Evolutionary conservation across 2,797 vertebrate species (phyloP), one percentile per base, ranked within the genome.

Genomic region (Microhierax caerulescens): DNA sequence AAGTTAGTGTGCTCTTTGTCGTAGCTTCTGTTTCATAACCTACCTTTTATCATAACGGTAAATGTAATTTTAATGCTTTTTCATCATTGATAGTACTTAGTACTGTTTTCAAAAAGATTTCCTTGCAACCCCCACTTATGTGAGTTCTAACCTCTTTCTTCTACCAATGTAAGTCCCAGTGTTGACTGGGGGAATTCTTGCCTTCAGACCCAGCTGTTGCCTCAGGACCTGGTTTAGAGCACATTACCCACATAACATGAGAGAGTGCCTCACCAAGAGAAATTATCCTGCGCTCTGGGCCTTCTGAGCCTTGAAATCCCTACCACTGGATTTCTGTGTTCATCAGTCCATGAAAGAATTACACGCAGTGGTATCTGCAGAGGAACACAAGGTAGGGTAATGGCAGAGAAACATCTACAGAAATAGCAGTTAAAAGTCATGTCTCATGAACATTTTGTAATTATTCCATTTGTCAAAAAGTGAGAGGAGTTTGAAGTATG

Each of bases 261-360:
- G 70, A 69, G 24, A 34, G 11, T 21, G 15, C 6, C 57, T 79
- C 50, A 79, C 10, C 22, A 72, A 43, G 41, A 80, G 13, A 30
- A 64, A 25, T 37, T 34, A 3, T 61, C 11, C 25, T 64, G 2
- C 10, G 6, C 1, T 2, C 41, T 61, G 50, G 30, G 51, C 19
- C 56, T 88, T 76, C 51, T 54, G 60, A 84, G 69, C 68, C 36
- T 82, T 81, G 61, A 85, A 82, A 76, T 79, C 54, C 28, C 28
- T 56, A 3, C 16, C 22, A 0, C 17, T 24, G 50, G 19, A 28
- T 70, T 61, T 51, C 24, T 57, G 16, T 63, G 43, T 43, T 47
- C 59, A 12, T 19, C 53, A 69, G 48, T 30, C 48, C 69, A 56
- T 61, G 43, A 23, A 76, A 63, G 57, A 89, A 56, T 70, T 75